These are phyloP conservation scores for Ischnura elegans DNA, from an alignment of 2,888 invertebrate species.

Conservation along the genomic window DNA sequence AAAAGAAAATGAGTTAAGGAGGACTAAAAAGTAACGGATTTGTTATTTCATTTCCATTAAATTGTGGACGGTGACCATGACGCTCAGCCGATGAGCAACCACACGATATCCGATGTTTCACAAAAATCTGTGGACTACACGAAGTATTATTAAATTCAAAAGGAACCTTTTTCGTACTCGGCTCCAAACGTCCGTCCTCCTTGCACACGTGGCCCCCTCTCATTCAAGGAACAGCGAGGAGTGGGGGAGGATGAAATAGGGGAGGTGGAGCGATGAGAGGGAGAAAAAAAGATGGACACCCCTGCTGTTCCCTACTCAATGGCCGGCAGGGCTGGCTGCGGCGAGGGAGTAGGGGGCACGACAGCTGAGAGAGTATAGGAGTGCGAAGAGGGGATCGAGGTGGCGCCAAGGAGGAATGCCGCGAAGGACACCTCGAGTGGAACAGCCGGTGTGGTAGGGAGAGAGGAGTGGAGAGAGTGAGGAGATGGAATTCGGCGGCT, in stretches of 20 bases:
- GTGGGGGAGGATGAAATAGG: background rate
- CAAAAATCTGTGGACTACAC: too few species aligned
- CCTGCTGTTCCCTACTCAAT: background rate
- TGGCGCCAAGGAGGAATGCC: constrained; percentile 22
- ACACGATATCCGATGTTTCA: too few species aligned
- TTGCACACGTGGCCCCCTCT: background rate
- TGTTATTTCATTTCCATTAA: too few species aligned
- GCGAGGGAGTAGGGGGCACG: background rate
- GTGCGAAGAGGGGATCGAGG: background rate
- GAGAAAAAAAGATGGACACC: too few species aligned
- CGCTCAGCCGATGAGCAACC: too few species aligned
- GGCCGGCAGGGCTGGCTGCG: background rate
- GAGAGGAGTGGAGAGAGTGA: background rate
- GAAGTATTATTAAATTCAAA: too few species aligned
- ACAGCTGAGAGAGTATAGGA: background rate
- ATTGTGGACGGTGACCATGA: too few species aligned
- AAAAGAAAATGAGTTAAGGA: too few species aligned
- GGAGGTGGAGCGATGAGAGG: background rate
- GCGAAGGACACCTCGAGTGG: background rate
- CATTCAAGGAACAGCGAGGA: background rate
- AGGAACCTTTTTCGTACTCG: background rate
- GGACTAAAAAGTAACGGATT: too few species aligned
- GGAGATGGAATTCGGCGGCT: background rate
- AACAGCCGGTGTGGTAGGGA: too few species aligned
- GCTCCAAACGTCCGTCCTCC: background rate